Evolutionary conservation across 1,140 invertebrate species (phyloP), one percentile per base, ranked within the genome.

Genomic region (Cyclina sinensis): DNA sequence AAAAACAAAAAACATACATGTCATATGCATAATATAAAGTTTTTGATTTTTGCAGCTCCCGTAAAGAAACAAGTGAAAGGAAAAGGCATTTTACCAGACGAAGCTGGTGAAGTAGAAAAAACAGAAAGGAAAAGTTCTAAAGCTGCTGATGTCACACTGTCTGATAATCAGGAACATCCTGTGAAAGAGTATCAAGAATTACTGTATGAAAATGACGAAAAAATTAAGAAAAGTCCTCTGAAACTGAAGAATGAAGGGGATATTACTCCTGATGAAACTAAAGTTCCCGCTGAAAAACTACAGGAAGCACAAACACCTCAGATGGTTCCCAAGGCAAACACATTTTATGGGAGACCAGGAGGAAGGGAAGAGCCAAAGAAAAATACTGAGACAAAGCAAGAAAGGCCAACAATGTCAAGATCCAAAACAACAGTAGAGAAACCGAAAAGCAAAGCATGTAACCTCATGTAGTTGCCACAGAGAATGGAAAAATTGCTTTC

Each of bases 371-470:
- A 48, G 24, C 4, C 3, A 39, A 7, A 2, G 39, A 30, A 46
- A 24, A 21, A 46, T 3, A 18, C 16, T 2, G 12, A 51, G n/a
- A 1, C 21, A 14, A 39, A 74, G 43, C 37, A 46, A 48, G 43
- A 74, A 9, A 46, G 37, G 39, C 70, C 70, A 48, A 74, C 18
- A 74, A 24, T 74, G 24, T 1, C 37, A 35, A 78, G 46, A 21
- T 54, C 74, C 30, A 78, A 78, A 54, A 78, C 43, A n/a, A 78
- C 74, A 32, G 43, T 78, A 3, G 74, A 78, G 27, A 78, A 78
- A 48, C 46, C 48, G 32, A 78, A 78, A 51, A 78, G 74, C 48
- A 78, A 78, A 78, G 73, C 43, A 16, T 43, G 43, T 43, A 43
- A 14, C 14, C 5, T 43, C 14, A 43, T 43, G 43, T 43, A 43